Base-by-base conservation (phyloP, 1,140 invertebrate genomes). In the Chironomus tepperi region DNA sequence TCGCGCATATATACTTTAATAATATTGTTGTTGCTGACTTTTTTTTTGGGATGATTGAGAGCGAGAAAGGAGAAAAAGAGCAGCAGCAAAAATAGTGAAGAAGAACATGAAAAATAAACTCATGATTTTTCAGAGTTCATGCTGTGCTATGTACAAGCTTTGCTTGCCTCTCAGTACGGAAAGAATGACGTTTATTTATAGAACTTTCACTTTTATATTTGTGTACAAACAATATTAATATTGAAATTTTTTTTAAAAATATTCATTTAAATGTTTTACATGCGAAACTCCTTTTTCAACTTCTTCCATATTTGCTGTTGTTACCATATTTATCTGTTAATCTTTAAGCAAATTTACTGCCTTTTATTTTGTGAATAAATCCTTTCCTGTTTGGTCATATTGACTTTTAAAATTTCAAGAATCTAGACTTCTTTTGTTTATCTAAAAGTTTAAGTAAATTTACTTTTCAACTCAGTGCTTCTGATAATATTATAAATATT, bases 201-300 rank as follows among this genome's bases (percentile, higher is more conserved):
- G 65, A 70, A 70, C 65, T 70, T 70, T 70, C 65, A 21, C 65
- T 70, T 70, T 70, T 70, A 70, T 19, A 70, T 19, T 21, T 70
- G 16, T 70, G 12, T 57, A 57, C 47, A 57, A 57, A 57, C n/a
- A 57, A 34, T 34, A 34, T 34, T 57, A 57, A n/a, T 57, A 57
- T 57, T 57, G 47, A 57, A 57, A 15, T 57, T 57, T 15, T 57
- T n/a, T 57, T n/a, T 2, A 34, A 34, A 34, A 34, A 34, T 2
- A 34, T 34, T 2, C 24, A n/a, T n/a, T n/a, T n/a, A n/a, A n/a
- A n/a, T 34, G 2, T 34, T 34, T 34, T 2, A 5, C 24, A 34
- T 34, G 5, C 24, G 24, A 34, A 34, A 15, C 12, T 57, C 47
- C n/a, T 15, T 57, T n/a, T 57, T 47, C 43, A 9, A 15, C 43